Conservation (phyloP, 2,113 vertebrate species). For the Eleginops maclovinus region DNA sequence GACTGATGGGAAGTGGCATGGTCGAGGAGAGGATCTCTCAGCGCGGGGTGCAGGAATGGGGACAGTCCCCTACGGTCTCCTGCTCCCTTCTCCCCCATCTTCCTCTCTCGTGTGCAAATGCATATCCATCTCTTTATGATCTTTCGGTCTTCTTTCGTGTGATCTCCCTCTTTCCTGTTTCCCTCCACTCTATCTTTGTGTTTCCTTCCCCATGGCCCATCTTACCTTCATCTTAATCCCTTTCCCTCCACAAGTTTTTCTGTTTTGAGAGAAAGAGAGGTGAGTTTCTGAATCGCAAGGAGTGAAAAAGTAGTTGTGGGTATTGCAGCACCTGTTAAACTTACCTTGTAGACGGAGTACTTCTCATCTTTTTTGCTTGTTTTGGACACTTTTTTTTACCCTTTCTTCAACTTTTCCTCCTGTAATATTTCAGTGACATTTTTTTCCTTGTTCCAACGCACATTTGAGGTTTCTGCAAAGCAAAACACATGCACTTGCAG, state of each 20-base stretch:
- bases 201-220: constrained; percentile 74
- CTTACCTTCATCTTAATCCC: constrained; percentile 76
- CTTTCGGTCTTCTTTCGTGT: constrained; percentile 74
- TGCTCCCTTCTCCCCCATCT: constrained; percentile 61
- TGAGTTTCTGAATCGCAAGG: constrained; percentile 60
- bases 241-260: constrained; percentile 67
- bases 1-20: constrained; percentile 78
- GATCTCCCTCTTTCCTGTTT: constrained; percentile 78
- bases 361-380: constrained; percentile 52
- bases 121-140: constrained; percentile 78
- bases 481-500: constrained; percentile 52
- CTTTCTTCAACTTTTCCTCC: constrained; percentile 58
- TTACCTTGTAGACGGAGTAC: constrained; percentile 64
- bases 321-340: constrained; percentile 77
- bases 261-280: constrained; percentile 31
- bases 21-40: constrained; percentile 73
- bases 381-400: constrained; percentile 58
- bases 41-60: constrained; percentile 80
- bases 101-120: constrained; percentile 70
- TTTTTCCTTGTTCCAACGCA: constrained; percentile 20
- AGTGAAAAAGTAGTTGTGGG: constrained; percentile 60
- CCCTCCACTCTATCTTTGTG: constrained; percentile 76
- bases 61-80: constrained; percentile 82
- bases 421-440: constrained; percentile 49
- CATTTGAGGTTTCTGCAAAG: constrained; percentile 66